Base-by-base conservation (phyloP, 2,113 vertebrate genomes). In the Numida meleagris region DNA sequence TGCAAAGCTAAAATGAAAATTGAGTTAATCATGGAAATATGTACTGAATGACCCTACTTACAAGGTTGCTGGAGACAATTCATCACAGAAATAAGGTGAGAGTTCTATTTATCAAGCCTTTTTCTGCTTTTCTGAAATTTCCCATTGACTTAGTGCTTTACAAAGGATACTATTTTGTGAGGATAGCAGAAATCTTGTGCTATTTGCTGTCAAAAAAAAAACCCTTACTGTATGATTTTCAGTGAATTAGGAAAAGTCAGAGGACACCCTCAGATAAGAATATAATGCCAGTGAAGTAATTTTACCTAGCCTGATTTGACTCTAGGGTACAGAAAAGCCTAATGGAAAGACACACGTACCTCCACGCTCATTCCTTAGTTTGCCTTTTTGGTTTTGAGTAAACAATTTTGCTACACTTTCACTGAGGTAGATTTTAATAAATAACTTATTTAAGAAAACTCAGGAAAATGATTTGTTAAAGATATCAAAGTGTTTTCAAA, bases 1-100 rank as follows among this genome's bases (percentile, higher is more conserved):
- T 89, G 86, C 57, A 93, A 91, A 90, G 78, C 94, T 96, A 65
- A 97, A 97, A 97, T 73, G 88, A 96, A 96, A 96, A 81, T 93
- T 96, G 94, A 96, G 91, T 95, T 97, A 97, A 97, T 95, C 83
- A 50, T 88, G 90, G 83, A 97, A 97, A 97, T 95, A 97, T 97
- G 95, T 51, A 88, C 63, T 91, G 86, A 97, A 89, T 95, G 86
- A 91, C 83, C 78, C 72, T 94, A 81, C 86, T 95, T 96, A 95
- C 89, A 73, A 88, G 94, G 85, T 85, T 94, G 74, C 72, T 94
- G 81, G 88, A 96, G 89, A 88, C 59, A 95, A 89, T 92, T 92
- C 68, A 82, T 91, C 94, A 96, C 67, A 96, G 89, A 94, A 93
- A 94, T 62, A 80, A 83, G 63, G 12, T 77, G 40, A 88, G 50